Evolutionary conservation across 1,140 invertebrate species (phyloP).

Genomic region (Drosophila yakuba): DNA sequence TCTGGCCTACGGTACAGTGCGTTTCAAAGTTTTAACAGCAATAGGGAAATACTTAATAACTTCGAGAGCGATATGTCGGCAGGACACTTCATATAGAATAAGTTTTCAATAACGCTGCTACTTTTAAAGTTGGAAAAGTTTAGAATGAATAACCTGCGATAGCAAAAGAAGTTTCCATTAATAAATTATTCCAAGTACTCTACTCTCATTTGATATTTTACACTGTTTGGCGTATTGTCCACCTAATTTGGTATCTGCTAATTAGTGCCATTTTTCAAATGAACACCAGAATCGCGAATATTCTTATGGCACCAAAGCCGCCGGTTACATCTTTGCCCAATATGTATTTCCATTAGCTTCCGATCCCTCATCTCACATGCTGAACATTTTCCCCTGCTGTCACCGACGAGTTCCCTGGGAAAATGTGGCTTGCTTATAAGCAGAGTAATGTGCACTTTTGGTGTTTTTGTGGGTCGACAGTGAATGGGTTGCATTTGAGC

Average conservation of each 20-base stretch:
- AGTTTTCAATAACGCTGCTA: too few species aligned
- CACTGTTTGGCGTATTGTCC: too few species aligned
- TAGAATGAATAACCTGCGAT: too few species aligned
- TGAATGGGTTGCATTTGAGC: constrained; percentile 34
- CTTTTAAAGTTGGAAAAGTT: too few species aligned
- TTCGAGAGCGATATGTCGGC: too few species aligned
- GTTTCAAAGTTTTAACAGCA: constrained; percentile 1
- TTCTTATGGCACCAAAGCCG: background rate
- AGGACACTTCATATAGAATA: too few species aligned
- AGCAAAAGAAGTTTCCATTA: too few species aligned
- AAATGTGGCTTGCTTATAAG: constrained; percentile 56
- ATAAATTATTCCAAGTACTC: too few species aligned
- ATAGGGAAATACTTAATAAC: too few species aligned
- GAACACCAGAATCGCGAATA: background rate
- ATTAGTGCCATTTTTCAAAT: background rate
- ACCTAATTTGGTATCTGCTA: background rate
- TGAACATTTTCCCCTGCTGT: background rate
- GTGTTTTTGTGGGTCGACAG: constrained; percentile 29
- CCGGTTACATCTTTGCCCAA: background rate
- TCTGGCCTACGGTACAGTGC: constrained; percentile 32
- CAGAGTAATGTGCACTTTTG: constrained; percentile 47
- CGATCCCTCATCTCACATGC: constrained; percentile 17
- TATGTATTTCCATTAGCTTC: constrained; percentile 22
- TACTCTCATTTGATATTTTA: too few species aligned
- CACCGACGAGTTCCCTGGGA: constrained; percentile 12